Conservation (phyloP, 2,888 invertebrate genomes). For the Erebia palarica region DNA sequence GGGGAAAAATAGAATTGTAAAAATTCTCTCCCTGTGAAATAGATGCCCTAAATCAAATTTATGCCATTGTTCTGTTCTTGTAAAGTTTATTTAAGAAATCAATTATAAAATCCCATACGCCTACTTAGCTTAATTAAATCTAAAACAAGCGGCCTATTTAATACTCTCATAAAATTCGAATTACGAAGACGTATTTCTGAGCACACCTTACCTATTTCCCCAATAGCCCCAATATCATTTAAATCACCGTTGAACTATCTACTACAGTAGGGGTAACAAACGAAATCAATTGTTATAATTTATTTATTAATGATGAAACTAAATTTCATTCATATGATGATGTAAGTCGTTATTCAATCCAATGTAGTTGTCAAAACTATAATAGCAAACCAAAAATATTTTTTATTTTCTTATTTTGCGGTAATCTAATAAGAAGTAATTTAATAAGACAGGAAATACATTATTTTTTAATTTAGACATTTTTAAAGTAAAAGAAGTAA, state of each 20-base stretch:
- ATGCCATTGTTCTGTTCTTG: neutral
- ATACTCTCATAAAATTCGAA: slow-evolving; percentile 61
- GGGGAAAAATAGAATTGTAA: neutral
- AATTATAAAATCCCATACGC: slow-evolving; percentile 13
- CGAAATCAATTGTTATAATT: neutral
- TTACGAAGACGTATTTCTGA: slow-evolving; percentile 56
- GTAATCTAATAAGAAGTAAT: too few species aligned
- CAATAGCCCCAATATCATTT: slow-evolving; percentile 69
- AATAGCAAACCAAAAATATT: too few species aligned
- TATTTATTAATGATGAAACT: too few species aligned
- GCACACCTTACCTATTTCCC: slow-evolving; percentile 70
- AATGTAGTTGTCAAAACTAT: too few species aligned
- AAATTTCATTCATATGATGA: too few species aligned
- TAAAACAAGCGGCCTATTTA: slow-evolving; percentile 61
- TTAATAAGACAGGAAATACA: too few species aligned
- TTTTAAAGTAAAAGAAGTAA: too few species aligned
- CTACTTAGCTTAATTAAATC: slow-evolving; percentile 61
- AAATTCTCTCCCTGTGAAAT: neutral
- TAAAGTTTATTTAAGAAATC: neutral
- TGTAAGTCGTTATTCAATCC: too few species aligned
- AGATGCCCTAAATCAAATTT: neutral
- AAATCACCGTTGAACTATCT: slow-evolving; percentile 44
- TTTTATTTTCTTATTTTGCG: too few species aligned
- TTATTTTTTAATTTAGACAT: too few species aligned
- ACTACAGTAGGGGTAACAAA: neutral